Evolutionary conservation across 2,797 vertebrate genomes (phyloP).

Genomic region (Lutjanus argentimaculatus): DNA sequence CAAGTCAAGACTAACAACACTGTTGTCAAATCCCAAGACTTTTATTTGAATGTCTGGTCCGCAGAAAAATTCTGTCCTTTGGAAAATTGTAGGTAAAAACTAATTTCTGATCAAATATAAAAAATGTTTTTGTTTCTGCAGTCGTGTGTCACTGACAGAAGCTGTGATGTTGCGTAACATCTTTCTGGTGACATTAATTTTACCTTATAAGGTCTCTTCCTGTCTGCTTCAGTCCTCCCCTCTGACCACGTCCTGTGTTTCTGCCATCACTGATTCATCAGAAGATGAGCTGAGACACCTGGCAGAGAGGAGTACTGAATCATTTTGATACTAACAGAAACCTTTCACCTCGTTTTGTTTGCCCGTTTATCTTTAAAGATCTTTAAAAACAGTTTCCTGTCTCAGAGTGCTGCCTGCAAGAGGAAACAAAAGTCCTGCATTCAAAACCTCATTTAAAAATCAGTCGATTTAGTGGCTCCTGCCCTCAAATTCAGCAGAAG

Average conservation of each 20-base stretch:
- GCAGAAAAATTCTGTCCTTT: too few species aligned
- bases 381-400: background rate
- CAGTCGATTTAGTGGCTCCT: background rate
- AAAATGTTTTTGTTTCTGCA: background rate
- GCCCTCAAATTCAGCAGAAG: background rate
- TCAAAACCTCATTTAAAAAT: background rate
- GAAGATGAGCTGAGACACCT: background rate
- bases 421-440: background rate
- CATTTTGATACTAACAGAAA: background rate
- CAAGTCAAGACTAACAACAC: too few species aligned
- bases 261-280: slow-evolving; percentile 23
- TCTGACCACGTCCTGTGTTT: slow-evolving; percentile 33
- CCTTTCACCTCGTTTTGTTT: background rate
- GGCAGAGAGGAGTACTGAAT: background rate
- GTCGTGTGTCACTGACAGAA: background rate
- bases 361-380: background rate
- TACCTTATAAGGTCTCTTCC: slow-evolving; percentile 65
- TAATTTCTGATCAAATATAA: background rate
- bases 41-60: too few species aligned
- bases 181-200: background rate
- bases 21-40: too few species aligned
- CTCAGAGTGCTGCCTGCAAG: background rate
- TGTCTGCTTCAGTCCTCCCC: slow-evolving; percentile 29
- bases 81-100: background rate
- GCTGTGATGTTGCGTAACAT: slow-evolving; percentile 21